Evolutionary conservation across 2,888 invertebrate species (phyloP).

Genomic region (Sisyra nigra): DNA sequence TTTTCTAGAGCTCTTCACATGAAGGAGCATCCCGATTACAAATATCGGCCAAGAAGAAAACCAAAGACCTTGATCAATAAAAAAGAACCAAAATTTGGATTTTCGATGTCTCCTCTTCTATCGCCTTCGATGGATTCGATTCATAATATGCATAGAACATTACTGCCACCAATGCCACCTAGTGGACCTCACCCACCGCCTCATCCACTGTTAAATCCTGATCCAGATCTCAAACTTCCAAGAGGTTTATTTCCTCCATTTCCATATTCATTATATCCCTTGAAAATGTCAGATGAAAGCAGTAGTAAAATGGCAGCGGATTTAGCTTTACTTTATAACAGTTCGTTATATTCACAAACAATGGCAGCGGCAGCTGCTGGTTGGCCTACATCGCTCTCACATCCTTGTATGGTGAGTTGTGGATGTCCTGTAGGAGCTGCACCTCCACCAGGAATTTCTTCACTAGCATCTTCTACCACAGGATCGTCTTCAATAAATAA

Average conservation of each 20-base stretch:
- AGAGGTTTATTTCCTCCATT: slow-evolving; percentile 52
- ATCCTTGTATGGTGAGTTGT: slow-evolving; percentile 31
- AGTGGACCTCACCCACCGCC: slow-evolving; percentile 31
- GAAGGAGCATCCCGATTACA: slow-evolving; percentile 89
- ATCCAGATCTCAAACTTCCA: slow-evolving; percentile 46
- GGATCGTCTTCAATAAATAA: no score
- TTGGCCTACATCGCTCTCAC: slow-evolving; percentile 23
- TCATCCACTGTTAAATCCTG: slow-evolving; percentile 31
- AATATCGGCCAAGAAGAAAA: slow-evolving; percentile 74
- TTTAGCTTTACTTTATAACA: slow-evolving; percentile 45
- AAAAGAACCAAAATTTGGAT: slow-evolving; percentile 60
- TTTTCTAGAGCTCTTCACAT: slow-evolving; percentile 70
- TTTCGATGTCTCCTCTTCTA: slow-evolving; percentile 46
- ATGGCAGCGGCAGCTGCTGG: slow-evolving; percentile 23
- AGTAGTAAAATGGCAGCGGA: slow-evolving; percentile 47
- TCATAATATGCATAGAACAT: slow-evolving; percentile 30
- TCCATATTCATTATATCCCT: slow-evolving; percentile 49
- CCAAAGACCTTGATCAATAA: slow-evolving; percentile 58
- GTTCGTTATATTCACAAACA: slow-evolving; percentile 34
- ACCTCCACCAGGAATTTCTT: slow-evolving; percentile 12
- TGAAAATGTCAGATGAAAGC: slow-evolving; percentile 38
- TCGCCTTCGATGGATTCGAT: slow-evolving; percentile 31
- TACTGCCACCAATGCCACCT: slow-evolving; percentile 29
- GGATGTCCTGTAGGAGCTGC: slow-evolving; percentile 26
- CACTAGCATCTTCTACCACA: no score